Evolutionary conservation across 2,113 vertebrate genomes (phyloP).

Genomic region (Microcebus lehilahytsara): DNA sequence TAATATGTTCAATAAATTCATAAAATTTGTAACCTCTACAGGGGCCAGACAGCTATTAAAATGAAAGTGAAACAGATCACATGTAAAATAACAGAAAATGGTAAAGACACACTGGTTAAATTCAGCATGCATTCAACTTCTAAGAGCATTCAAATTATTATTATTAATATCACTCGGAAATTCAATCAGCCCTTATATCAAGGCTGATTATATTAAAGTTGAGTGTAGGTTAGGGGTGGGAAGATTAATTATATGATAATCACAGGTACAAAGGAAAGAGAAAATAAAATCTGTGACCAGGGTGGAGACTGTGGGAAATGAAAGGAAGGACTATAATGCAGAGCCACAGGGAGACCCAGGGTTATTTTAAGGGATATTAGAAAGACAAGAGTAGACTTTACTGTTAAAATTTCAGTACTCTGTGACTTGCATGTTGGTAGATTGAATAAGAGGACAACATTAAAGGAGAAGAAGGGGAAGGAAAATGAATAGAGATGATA

Average conservation of each 20-base stretch:
- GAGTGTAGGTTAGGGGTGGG: not conserved
- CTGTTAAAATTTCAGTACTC: not conserved
- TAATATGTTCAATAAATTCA: not conserved
- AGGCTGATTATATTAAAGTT: not conserved
- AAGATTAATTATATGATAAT: not conserved
- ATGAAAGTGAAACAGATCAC: not conserved
- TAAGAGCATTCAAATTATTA: not conserved
- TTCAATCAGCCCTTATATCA: not conserved
- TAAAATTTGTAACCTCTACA: not conserved
- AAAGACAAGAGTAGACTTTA: not conserved
- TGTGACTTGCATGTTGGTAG: not conserved
- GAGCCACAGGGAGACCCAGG: not conserved
- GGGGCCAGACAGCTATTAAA: not conserved
- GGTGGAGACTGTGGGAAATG: not conserved
- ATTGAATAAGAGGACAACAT: not conserved
- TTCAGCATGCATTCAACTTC: not conserved
- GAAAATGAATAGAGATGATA: not conserved
- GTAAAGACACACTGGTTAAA: not conserved
- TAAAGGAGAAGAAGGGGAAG: not conserved
- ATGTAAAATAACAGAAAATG: not conserved
- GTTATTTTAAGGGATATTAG: accelerated
- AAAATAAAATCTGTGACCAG: not conserved
- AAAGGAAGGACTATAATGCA: not conserved
- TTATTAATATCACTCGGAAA: not conserved
- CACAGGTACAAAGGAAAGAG: not conserved